A percentile compares a stretch with the other conserved stretches of the same genome.
Evolutionary conservation across 1,140 invertebrate species (phyloP).

Genomic region (Chlorops oryzae): DNA sequence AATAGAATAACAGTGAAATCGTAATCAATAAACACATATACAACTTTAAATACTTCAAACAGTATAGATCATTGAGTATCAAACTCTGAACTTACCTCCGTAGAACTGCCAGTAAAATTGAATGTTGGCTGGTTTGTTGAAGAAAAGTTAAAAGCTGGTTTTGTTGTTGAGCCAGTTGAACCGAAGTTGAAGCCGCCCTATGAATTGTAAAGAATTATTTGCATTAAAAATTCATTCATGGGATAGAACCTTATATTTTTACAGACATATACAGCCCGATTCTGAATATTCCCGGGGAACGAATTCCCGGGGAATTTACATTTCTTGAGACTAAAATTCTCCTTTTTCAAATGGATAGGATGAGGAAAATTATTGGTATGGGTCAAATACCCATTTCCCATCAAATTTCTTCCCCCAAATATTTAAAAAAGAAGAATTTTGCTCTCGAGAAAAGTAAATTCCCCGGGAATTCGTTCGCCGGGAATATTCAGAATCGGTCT

Average conservation of each 20-base stretch:
- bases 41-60: background rate
- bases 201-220: constrained; percentile 5
- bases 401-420: no score
- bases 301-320: no score
- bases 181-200: constrained; percentile 18
- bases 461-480: no score
- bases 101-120: constrained; percentile 15
- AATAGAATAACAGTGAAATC: constrained; percentile 4
- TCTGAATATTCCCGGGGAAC: no score
- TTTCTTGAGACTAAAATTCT: constrained; percentile 1
- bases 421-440: no score
- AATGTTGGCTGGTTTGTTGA: constrained; percentile 10
- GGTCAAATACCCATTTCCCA: background rate
- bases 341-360: background rate
- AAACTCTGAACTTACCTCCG: constrained; percentile 12
- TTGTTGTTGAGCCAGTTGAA: background rate
- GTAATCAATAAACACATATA: background rate
- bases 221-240: background rate
- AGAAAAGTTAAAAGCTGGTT: constrained; percentile 16
- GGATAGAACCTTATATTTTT: no score
- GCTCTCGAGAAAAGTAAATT: no score
- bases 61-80: background rate
- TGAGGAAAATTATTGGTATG: background rate
- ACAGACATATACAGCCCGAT: no score
- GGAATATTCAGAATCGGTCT: no score